phyloP scores from a whole-genome alignment of 2,797 vertebrate species.

The Eremophila alpestris region DNA sequence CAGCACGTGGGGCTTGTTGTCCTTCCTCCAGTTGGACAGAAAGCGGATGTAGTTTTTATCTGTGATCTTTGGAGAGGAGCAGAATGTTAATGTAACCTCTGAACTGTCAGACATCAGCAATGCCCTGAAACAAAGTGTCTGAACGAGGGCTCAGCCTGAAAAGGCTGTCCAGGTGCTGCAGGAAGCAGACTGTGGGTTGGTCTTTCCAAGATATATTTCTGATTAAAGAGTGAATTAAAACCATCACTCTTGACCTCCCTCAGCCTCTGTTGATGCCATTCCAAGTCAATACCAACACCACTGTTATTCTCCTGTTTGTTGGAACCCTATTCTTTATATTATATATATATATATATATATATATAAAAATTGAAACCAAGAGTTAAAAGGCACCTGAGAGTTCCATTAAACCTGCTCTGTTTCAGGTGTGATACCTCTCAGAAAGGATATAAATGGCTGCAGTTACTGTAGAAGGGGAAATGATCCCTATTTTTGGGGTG shows the following conservation, averaged over 20 bases:
- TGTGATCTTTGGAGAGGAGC: slow-evolving; percentile 82
- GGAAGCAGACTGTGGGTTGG: not conserved
- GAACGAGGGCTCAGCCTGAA: not conserved
- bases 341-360: too few relatives aligned
- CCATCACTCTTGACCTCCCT: not conserved
- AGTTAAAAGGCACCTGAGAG: not conserved
- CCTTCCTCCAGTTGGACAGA: slow-evolving; percentile 90
- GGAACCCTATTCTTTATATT: not conserved
- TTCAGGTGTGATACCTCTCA: not conserved
- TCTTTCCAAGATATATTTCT: not conserved
- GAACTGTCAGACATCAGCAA: fast-evolving
- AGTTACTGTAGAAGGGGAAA: not conserved
- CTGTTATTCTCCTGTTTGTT: not conserved
- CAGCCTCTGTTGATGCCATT: not conserved
- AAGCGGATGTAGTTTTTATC: slow-evolving; percentile 89
- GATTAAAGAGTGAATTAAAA: not conserved
- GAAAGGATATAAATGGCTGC: not conserved
- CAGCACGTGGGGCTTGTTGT: slow-evolving; percentile 94
- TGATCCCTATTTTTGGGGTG: fast-evolving
- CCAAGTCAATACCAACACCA: not conserved
- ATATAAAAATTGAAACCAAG: not conserved
- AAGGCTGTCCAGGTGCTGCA: not conserved
- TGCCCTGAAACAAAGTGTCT: not conserved
- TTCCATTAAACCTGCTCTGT: not conserved
- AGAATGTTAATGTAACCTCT: not conserved